Evolutionary conservation across 1,140 invertebrate genomes (phyloP).

Genomic region (Oedothorax gibbosus): DNA sequence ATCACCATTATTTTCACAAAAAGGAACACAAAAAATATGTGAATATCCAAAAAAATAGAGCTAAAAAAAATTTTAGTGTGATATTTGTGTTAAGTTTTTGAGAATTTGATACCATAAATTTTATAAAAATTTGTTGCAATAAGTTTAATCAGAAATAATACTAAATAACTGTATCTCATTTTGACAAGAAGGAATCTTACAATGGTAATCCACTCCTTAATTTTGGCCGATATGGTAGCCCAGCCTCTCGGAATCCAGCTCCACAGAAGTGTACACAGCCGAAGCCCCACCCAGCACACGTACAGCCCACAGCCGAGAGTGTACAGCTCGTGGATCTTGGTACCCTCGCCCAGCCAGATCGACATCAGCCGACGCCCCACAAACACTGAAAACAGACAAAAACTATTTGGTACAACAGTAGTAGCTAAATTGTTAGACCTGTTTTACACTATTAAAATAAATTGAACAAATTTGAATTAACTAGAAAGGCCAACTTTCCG

Average conservation of each 20-base stretch:
- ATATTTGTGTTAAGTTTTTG: background rate
- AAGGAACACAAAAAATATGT: too few species aligned
- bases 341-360: conserved; percentile 78
- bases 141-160: background rate
- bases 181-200: conserved; percentile 63
- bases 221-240: conserved; percentile 78
- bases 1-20: too few species aligned
- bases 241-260: conserved; percentile 91
- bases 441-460: too few species aligned
- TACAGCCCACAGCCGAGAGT: conserved; percentile 95
- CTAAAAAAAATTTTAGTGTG: background rate
- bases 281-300: conserved; percentile 87
- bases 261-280: conserved; percentile 81
- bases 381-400: conserved; percentile 74
- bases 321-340: conserved; percentile 90
- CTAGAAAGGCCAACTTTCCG: too few species aligned
- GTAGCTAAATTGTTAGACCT: too few species aligned
- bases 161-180: background rate
- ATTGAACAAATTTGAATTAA: too few species aligned
- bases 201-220: conserved; percentile 78
- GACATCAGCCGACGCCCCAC: conserved; percentile 89
- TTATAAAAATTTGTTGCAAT: background rate
- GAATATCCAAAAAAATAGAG: too few species aligned
- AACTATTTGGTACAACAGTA: too few species aligned
- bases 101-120: too few species aligned